These are phyloP conservation scores for Drosophila kepulauana DNA, from an alignment of 1,140 invertebrate genomes.

Conservation along the genomic window DNA sequence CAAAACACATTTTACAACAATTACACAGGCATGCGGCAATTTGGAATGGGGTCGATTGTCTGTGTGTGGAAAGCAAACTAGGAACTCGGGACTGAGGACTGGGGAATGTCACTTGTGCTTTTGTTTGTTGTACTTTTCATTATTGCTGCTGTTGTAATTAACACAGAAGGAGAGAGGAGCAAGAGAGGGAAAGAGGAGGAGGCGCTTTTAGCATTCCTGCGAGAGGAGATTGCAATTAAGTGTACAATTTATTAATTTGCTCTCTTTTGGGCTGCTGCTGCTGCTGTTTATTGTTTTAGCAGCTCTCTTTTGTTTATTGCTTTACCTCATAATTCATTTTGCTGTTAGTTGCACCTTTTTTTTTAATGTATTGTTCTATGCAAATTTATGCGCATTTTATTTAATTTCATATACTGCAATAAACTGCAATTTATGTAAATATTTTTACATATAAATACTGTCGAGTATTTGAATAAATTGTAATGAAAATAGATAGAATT, in stretches of 20 bases:
- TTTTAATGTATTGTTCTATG: not conserved
- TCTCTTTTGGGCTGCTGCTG: constrained; percentile 10
- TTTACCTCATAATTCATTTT: constrained; percentile 7
- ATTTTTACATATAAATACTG: too few species aligned
- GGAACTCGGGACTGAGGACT: constrained; percentile 8
- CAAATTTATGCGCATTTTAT: constrained; percentile 9
- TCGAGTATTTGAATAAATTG: too few species aligned
- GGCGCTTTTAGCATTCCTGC: constrained; percentile 9
- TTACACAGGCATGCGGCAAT: constrained; percentile 44
- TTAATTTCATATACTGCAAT: constrained; percentile 9
- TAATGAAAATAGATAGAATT: too few species aligned
- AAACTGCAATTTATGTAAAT: not conserved
- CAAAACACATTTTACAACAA: constrained; percentile 72
- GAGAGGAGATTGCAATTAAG: constrained; percentile 63
- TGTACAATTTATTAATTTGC: constrained; percentile 69
- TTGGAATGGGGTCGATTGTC: not conserved
- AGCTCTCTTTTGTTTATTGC: not conserved
- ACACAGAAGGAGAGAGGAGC: constrained; percentile 50
- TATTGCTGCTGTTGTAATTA: constrained; percentile 71
- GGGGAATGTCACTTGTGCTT: constrained; percentile 46
- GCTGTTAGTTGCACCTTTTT: not conserved
- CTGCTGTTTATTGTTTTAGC: constrained; percentile 37
- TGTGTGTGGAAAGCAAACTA: not conserved
- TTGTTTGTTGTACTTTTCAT: constrained; percentile 58
- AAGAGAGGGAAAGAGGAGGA: constrained; percentile 2